Evolutionary conservation across 2,888 invertebrate genomes (phyloP).

Genomic region (Corbicula japonica): DNA sequence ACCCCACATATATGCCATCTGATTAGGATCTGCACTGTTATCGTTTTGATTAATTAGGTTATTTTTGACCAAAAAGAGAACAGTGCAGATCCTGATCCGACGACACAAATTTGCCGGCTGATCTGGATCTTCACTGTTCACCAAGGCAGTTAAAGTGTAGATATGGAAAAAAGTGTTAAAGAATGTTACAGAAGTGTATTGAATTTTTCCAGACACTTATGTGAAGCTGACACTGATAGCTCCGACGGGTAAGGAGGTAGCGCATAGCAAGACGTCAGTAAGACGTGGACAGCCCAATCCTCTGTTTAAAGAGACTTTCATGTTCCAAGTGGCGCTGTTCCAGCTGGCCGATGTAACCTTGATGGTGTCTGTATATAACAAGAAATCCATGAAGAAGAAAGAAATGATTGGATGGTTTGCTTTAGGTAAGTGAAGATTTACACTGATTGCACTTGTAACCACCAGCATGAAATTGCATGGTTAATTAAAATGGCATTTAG

Average conservation of each 20-base stretch:
- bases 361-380: constrained; percentile 96
- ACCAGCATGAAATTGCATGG: too few relatives aligned
- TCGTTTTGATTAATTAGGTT: too few relatives aligned
- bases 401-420: constrained; percentile 99
- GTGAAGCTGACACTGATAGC: constrained; percentile 96
- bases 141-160: too few relatives aligned
- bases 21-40: too few relatives aligned
- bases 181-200: too few relatives aligned
- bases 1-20: too few relatives aligned
- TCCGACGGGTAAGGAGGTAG: constrained; percentile 97
- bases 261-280: constrained; percentile 96
- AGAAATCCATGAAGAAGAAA: constrained; percentile 96
- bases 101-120: too few relatives aligned
- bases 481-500: too few relatives aligned
- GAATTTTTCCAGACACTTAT: constrained; percentile 93
- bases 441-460: not conserved
- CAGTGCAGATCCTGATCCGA: too few relatives aligned
- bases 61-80: too few relatives aligned
- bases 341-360: constrained; percentile 97
- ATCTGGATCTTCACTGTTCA: too few relatives aligned
- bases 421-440: constrained; percentile 89
- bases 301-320: constrained; percentile 97
- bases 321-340: constrained; percentile 98
- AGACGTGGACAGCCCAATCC: constrained; percentile 97
- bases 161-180: too few relatives aligned